Base-by-base conservation (phyloP, 2,888 invertebrate species). In the Galerucella pusilla region DNA sequence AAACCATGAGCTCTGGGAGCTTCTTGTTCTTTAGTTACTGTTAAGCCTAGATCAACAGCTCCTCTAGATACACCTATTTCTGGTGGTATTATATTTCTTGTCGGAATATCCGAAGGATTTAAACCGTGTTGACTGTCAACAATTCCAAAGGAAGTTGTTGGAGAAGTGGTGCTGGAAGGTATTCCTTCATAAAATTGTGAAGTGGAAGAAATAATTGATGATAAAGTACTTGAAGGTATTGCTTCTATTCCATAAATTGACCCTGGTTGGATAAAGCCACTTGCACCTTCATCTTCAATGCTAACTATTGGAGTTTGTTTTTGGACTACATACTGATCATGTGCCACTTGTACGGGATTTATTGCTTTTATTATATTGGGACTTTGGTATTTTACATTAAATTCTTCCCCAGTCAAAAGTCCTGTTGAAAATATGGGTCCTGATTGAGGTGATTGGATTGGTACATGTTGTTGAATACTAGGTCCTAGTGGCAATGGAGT, bases 1-100 rank as follows among this genome's bases (percentile, higher is more conserved):
- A 76, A 60, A n/a, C 69, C 42, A 52, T 66, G 25, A 9, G 69
- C 16, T 60, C 74, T 68, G 11, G 74, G 69, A 68, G 72, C 71
- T 10, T 7, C 49, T 49, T 28, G 63, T 49, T 25, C 10, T 65
- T 46, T 75, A 20, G 78, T 69, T 10, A 74, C 70, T 12, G 71
- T 68, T 6, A 35, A 16, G 35, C 69, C 73, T 25, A 73, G 46
- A 66, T 75, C 66, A 6, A 73, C 61, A 35, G 66, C 14, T 67
- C 67, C 70, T 46, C 64, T 42, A 10, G 76, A 46, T 45, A 74
- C 7, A 5, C 72, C 68, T 25, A 80, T 79, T 71, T 80, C 80
- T 28, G 80, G 80, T n/a, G 79, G 80, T 72, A 80, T 71, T n/a
- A 80, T 79, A 61, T 80, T 80, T 45, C 63, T 68, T 5, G 68